Base-by-base conservation (phyloP, 2,797 vertebrate species). In the Sebastes elongatus region DNA sequence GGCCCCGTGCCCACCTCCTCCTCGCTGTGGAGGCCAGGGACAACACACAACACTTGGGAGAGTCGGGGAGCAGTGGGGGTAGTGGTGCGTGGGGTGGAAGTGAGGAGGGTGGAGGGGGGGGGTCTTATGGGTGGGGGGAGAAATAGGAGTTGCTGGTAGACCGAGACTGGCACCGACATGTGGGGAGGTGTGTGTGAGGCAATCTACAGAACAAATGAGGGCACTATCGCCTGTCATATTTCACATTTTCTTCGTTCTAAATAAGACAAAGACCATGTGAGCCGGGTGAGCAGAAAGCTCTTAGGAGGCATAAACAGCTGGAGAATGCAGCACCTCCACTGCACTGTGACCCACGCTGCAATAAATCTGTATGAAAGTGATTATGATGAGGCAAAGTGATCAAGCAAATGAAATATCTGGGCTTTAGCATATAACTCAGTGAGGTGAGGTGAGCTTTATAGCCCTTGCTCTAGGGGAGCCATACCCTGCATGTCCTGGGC, bases 381-480 rank as follows among this genome's bases (percentile, higher is more conserved):
- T 95, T 93, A 94, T 90, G 91, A 92, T 92, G 93, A 94, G 91
- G 88, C 91, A 93, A 95, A 92, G 94, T 96, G 95, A 96, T 95
- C 95, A 96, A 94, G 94, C 92, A 95, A 96, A 94, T 94, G 92
- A 95, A 95, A 95, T 95, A 93, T 95, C 90, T 86, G 74, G 82
- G 87, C 87, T 92, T 92, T 86, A 88, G 93, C 92, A 86, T 93
- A 92, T 93, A 95, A 94, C 79, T 93, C 94, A 93, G 89, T 80
- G 81, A 89, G 78, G 85, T 89, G 89, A 91, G 86, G 78, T 90
- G 91, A 84, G 92, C 85, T 95, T 96, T 95, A 95, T 95, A 85
- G 92, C 89, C 85, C 89, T 53, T 86, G 88, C 92, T 92, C 86
- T 66, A 74, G 85, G 82, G 85, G 81, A 90, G 89, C 78, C 88